phyloP scores from a whole-genome alignment of 1,140 invertebrate species.

The Aphelenchoides fujianensis region DNA sequence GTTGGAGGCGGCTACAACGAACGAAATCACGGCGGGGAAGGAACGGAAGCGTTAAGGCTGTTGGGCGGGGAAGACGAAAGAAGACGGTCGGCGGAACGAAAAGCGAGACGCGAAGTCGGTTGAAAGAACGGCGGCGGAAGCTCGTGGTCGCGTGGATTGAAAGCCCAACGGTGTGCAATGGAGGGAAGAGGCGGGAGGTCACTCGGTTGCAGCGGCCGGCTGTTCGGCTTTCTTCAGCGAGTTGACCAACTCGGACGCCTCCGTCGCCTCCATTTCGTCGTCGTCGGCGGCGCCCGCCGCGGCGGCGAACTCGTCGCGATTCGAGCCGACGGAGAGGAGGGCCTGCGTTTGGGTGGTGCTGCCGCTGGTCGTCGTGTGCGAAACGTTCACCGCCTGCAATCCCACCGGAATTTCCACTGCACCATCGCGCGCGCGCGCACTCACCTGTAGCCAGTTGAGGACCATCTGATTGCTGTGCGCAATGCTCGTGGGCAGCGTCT shows the following conservation, averaged over 20 bases:
- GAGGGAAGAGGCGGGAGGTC: neutral
- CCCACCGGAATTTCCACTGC: neutral
- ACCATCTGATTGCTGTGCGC: constrained; percentile 57
- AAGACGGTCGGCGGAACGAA: too few relatives aligned
- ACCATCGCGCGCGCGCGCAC: neutral
- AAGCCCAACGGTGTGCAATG: neutral
- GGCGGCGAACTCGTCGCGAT: constrained; percentile 41
- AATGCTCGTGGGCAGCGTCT: constrained; percentile 39
- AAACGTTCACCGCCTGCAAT: constrained; percentile 55
- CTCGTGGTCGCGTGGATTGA: constrained; percentile 10
- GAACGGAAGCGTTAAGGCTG: constrained; percentile 12
- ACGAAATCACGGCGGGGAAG: too few relatives aligned
- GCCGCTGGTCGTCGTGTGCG: constrained; percentile 24
- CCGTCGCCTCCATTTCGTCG: constrained; percentile 57
- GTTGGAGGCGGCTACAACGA: neutral
- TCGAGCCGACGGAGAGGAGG: neutral
- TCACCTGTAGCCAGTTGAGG: constrained; percentile 61
- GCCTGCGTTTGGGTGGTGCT: constrained; percentile 13
- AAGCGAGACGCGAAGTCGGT: too few relatives aligned
- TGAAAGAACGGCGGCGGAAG: constrained; percentile 13
- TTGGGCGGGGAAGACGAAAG: neutral
- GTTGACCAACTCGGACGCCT: constrained; percentile 45
- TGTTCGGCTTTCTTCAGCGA: neutral
- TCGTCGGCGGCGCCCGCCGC: too few relatives aligned
- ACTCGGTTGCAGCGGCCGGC: neutral